Conservation (phyloP, 2,888 invertebrate genomes). For the Frankliniella fusca region DNA sequence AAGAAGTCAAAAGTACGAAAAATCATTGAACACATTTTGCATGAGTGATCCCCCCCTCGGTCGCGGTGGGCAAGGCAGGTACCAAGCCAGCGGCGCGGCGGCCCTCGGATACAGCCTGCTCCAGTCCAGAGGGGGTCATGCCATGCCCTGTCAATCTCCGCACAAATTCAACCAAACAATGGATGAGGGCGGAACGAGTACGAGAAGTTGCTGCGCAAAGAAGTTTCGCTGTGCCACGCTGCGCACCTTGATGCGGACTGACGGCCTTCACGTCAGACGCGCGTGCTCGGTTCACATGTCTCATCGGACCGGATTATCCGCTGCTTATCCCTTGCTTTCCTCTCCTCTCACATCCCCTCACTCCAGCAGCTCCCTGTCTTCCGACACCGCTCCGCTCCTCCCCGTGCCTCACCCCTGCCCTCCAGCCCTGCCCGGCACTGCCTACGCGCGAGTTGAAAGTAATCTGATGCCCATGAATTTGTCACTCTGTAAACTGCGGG, state of each 20-base stretch:
- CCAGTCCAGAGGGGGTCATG: no score
- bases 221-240: background rate
- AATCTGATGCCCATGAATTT: constrained; percentile 12
- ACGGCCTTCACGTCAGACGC: background rate
- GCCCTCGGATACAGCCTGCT: no score
- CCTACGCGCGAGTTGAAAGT: background rate
- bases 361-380: background rate
- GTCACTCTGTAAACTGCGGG: background rate
- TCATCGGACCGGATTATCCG: constrained; percentile 13
- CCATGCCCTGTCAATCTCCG: no score
- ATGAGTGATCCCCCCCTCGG: no score
- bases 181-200: background rate
- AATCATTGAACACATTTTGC: no score
- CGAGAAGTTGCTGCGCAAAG: background rate
- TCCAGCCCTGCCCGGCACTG: background rate
- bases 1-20: no score
- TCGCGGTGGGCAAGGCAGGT: no score
- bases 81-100: no score
- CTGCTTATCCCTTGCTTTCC: background rate
- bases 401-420: background rate
- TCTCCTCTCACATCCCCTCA: background rate
- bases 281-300: background rate
- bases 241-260: background rate
- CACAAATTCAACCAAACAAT: no score
- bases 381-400: background rate